Evolutionary conservation across 1,140 invertebrate genomes (phyloP).

Genomic region (Rhopalosiphum padi): DNA sequence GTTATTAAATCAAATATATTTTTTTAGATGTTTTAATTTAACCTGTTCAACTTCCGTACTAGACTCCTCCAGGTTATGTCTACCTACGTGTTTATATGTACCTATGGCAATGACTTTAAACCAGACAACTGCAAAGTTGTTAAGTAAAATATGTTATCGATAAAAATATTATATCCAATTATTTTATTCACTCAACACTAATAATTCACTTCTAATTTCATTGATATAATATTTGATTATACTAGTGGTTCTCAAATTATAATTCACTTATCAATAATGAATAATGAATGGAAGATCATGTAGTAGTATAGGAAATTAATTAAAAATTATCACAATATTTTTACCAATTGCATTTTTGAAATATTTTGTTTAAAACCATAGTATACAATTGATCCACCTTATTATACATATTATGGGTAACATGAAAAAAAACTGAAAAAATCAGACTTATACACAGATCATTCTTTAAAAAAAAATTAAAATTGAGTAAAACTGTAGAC

Average conservation of each 20-base stretch:
- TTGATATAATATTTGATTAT: background rate
- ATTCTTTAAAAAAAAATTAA: background rate
- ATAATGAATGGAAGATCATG: background rate
- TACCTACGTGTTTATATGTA: background rate
- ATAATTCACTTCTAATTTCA: background rate
- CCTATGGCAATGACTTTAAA: background rate
- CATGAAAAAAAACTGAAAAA: background rate
- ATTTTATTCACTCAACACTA: background rate
- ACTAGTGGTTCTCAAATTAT: background rate
- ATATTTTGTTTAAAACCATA: background rate
- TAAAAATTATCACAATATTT: background rate
- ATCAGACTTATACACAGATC: background rate
- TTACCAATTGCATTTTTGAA: background rate
- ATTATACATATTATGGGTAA: background rate
- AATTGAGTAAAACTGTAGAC: background rate
- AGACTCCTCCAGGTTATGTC: background rate
- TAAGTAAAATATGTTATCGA: too few species aligned
- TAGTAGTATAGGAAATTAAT: too few species aligned
- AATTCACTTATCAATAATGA: background rate
- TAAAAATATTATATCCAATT: background rate
- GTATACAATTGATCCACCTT: background rate
- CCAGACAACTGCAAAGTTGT: background rate
- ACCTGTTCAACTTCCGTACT: background rate
- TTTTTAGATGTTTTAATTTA: background rate
- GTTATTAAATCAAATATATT: background rate